Evolutionary conservation across 2,797 vertebrate species (phyloP).

Genomic region (Tolypeutes matacus): DNA sequence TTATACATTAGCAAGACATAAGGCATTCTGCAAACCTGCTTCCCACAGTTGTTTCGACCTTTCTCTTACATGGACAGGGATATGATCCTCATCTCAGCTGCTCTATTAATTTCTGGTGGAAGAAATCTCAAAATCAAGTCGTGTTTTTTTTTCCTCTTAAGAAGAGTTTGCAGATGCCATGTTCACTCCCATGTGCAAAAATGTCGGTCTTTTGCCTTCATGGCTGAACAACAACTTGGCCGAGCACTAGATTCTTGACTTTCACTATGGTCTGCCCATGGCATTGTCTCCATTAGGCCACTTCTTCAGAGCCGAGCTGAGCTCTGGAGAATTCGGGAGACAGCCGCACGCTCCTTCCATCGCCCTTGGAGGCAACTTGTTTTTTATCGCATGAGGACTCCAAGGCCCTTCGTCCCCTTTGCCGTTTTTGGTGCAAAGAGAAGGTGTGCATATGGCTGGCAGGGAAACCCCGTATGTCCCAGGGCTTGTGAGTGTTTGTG

Average conservation of each 20-base stretch:
- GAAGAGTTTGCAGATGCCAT: not conserved
- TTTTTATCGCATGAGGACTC: not conserved
- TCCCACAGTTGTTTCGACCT: not conserved
- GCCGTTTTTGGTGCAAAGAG: not conserved
- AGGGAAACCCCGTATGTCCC: not conserved
- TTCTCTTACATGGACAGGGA: not conserved
- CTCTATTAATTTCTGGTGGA: conserved; percentile 24
- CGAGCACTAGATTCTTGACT: not conserved
- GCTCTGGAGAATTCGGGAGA: not conserved
- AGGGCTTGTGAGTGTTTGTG: not conserved
- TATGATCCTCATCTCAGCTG: not conserved
- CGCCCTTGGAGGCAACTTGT: not conserved
- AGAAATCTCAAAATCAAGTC: not conserved
- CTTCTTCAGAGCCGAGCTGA: not conserved
- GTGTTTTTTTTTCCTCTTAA: not conserved
- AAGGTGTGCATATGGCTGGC: not conserved
- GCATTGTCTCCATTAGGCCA: not conserved
- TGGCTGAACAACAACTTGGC: not conserved
- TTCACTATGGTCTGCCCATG: not conserved
- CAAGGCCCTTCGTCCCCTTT: not conserved
- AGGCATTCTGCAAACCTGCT: not conserved
- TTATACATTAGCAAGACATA: not conserved
- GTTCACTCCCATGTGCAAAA: not conserved
- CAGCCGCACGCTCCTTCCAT: not conserved
- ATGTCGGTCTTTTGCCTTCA: not conserved